Percentiles rank a stretch among this genome's conserved stretches.
phyloP scores from a whole-genome alignment of 2,113 vertebrate genomes.

The Suricata suricatta region DNA sequence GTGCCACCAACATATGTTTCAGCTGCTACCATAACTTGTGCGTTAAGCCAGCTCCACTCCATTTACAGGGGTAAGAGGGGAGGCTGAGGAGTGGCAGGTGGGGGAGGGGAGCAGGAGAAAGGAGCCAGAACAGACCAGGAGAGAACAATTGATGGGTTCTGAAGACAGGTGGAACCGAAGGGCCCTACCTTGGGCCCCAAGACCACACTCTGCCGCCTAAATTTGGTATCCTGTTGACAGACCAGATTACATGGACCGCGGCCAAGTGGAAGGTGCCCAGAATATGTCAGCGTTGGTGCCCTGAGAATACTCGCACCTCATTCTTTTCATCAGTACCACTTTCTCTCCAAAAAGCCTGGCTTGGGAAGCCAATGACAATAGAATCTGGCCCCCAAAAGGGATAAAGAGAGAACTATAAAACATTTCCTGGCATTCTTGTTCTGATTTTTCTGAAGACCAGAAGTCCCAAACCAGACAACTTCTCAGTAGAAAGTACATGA shows the following conservation, averaged over 20 bases:
- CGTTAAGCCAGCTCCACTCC: neutral
- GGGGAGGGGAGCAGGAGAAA: neutral
- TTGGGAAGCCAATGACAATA: slow-evolving; percentile 6
- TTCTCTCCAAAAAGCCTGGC: slow-evolving; percentile 8
- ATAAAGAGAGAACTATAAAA: neutral
- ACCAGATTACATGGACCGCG: neutral
- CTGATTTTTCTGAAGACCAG: slow-evolving; percentile 9
- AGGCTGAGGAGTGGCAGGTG: neutral
- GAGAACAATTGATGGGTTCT: neutral
- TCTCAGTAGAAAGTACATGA: neutral
- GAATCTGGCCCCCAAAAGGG: neutral
- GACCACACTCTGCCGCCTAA: neutral
- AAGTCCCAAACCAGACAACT: neutral
- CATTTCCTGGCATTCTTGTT: slow-evolving; percentile 13
- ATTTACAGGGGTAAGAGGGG: neutral
- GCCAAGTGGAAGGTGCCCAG: neutral
- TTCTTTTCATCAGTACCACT: neutral
- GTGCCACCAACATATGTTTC: neutral
- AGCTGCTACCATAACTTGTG: neutral
- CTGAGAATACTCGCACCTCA: neutral
- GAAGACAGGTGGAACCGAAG: neutral
- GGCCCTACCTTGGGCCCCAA: neutral
- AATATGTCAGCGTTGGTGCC: neutral
- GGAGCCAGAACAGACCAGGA: neutral
- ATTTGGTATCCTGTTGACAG: neutral